Conservation (phyloP, 2,113 vertebrate genomes). For the Mormyrus iriodes region DNA sequence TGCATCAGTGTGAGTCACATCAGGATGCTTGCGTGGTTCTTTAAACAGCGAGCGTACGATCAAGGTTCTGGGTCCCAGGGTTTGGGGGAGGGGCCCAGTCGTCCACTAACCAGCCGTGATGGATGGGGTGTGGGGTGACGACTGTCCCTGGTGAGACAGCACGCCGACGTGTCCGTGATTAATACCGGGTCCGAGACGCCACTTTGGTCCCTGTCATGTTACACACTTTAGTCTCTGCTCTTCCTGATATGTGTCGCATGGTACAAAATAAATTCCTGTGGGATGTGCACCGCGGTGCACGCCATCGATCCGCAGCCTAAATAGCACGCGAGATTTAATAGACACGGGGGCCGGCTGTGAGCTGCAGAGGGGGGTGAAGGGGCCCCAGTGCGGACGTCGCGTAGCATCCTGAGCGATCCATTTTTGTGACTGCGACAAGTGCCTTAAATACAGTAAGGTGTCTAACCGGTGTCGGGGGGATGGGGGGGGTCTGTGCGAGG, state of each 20-base stretch:
- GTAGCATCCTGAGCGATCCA: neutral
- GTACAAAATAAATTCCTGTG: neutral
- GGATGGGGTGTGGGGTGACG: neutral
- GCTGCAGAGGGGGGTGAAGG: too few species aligned
- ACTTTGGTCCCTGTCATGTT: neutral
- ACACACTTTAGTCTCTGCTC: neutral
- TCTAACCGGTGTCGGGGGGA: neutral
- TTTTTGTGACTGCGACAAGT: neutral
- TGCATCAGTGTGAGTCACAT: neutral
- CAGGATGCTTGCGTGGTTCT: neutral
- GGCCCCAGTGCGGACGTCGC: neutral
- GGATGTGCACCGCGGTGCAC: neutral
- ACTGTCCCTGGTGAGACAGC: neutral
- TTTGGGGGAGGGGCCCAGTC: neutral
- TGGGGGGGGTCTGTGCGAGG: neutral
- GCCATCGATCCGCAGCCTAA: neutral
- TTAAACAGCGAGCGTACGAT: too few species aligned
- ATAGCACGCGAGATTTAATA: conserved; percentile 3
- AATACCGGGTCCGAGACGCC: neutral
- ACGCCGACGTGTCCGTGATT: neutral
- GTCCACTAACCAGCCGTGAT: neutral
- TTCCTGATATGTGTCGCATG: neutral
- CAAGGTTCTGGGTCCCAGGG: neutral
- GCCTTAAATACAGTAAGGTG: neutral
- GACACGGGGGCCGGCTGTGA: neutral